Evolutionary conservation across 1,140 invertebrate species (phyloP), one percentile per base, ranked within the genome.

Genomic region (Saccostrea cuccullata): DNA sequence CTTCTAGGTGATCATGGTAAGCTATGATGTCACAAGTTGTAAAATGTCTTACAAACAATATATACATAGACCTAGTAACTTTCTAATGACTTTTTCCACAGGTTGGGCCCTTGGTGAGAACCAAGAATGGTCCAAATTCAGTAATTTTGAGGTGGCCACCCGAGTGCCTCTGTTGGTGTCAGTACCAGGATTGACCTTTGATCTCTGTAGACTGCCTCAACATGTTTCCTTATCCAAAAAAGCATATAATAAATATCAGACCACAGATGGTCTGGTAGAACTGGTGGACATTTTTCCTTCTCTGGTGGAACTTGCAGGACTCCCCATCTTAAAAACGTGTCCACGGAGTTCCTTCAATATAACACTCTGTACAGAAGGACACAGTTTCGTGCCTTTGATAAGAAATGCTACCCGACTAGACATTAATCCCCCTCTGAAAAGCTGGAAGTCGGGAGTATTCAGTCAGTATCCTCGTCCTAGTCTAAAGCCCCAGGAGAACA

Each of bases 21-120:
- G 92, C 58, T 20, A 2, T 64, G 58, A 64, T 82, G 26, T 82
- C 40, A 30, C 73, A 82, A 82, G 73, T 82, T 82, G 15, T 82
- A 23, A 17, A 30, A 55, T 55, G 40, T 20, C 5, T 64, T n/a
- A 20, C n/a, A 20, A 20, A 20, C 6, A 64, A 20, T 64, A 17
- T 64, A 5, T 26, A 82, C 73, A 82, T 15, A 36, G 73, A 47
- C 26, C 23, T 30, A 30, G 26, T 13, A 13, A 77, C 9, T 47
- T 47, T 47, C 9, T n/a, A 15, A n/a, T 30, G 73, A 47, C 12
- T 47, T 40, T 84, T 84, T 64, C 96, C 95, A 56, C 93, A 98
- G 97, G 98, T 67, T 98, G 97, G 97, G 97, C 97, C n/a, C 93
- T 98, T 83, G 98, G 98, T 55, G 97, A 98, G 95, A 98, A 98